A percentile compares a stretch with the other conserved stretches of the same genome.
Evolutionary conservation across 2,797 vertebrate genomes (phyloP).

Genomic region (Arctocebus calabarensis): DNA sequence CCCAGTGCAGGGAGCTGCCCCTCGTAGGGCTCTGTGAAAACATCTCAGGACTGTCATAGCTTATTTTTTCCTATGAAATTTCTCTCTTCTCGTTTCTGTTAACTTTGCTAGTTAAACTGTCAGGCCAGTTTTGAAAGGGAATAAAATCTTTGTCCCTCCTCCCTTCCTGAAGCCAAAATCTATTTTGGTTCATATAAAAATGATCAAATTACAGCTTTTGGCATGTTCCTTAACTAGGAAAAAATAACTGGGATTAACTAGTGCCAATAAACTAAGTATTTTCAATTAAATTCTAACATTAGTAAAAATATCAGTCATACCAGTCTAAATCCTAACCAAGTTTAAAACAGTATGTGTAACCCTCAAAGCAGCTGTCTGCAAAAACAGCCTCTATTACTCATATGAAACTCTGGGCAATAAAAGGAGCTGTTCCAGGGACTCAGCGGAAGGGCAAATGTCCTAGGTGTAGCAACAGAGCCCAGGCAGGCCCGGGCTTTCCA

Average conservation of each 20-base stretch:
- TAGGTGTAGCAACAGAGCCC: not conserved
- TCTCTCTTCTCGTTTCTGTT: conserved; percentile 76
- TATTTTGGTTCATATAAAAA: conserved; percentile 79
- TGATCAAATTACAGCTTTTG: conserved; percentile 76
- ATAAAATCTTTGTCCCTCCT: conserved; percentile 57
- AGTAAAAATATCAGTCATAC: conserved; percentile 61
- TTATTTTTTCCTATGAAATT: conserved; percentile 58
- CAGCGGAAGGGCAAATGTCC: not conserved
- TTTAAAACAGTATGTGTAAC: not conserved
- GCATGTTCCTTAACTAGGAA: conserved; percentile 71
- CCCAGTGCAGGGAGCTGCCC: not conserved
- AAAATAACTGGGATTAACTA: conserved; percentile 78
- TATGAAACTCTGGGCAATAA: conserved; percentile 58
- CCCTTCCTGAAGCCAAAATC: conserved; percentile 62
- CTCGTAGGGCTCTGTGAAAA: conserved; percentile 4
- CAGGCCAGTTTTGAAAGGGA: conserved; percentile 59
- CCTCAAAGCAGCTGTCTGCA: conserved; percentile 66
- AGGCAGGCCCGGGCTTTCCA: not conserved
- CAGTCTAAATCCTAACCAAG: conserved; percentile 68
- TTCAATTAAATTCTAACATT: conserved; percentile 80
- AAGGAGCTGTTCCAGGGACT: not conserved
- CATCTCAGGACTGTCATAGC: conserved; percentile 47
- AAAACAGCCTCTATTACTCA: conserved; percentile 62
- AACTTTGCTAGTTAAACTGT: conserved; percentile 69
- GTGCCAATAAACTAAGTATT: conserved; percentile 77